Percentiles rank a stretch among this genome's conserved stretches.
These are phyloP conservation scores for Sinelater perroti DNA, from an alignment of 2,888 invertebrate genomes.

Conservation along the genomic window DNA sequence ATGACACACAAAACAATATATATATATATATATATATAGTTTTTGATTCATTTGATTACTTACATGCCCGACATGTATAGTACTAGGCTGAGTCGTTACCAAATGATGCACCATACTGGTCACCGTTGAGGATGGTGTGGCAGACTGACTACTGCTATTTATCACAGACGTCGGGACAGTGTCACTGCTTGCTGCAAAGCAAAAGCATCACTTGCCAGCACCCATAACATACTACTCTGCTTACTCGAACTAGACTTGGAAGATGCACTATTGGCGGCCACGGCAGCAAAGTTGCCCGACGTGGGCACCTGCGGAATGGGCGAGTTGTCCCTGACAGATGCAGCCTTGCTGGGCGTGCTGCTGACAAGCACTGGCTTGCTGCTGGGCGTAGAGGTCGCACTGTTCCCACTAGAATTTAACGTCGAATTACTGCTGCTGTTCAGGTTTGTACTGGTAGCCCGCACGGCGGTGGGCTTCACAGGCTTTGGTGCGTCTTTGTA, in stretches of 20 bases:
- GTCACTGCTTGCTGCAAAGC: conserved; percentile 47
- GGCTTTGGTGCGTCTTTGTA: conserved; percentile 70
- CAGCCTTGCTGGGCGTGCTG: conserved; percentile 58
- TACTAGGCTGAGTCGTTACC: conserved; percentile 38
- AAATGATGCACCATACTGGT: conserved; percentile 32
- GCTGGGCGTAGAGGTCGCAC: conserved; percentile 56
- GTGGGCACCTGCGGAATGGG: conserved; percentile 61
- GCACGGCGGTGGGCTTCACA: conserved; percentile 86
- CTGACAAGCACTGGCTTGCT: conserved; percentile 55
- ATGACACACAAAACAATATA: not conserved
- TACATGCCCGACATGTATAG: conserved; percentile 39
- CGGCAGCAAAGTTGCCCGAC: conserved; percentile 70
- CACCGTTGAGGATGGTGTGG: conserved; percentile 35
- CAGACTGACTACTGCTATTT: conserved; percentile 53
- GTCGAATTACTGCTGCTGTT: conserved; percentile 64
- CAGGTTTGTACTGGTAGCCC: conserved; percentile 65
- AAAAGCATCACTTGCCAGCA: not conserved
- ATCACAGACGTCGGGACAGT: conserved; percentile 57
- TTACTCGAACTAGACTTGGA: conserved; percentile 59
- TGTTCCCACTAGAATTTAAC: conserved; percentile 60
- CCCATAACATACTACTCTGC: conserved; percentile 31
- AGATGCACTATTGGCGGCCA: conserved; percentile 62
- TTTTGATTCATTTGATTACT: too few species aligned
- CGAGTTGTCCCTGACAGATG: conserved; percentile 57
- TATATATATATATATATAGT: not conserved